phyloP scores from a whole-genome alignment of 2,113 vertebrate genomes.

The Helogale parvula region DNA sequence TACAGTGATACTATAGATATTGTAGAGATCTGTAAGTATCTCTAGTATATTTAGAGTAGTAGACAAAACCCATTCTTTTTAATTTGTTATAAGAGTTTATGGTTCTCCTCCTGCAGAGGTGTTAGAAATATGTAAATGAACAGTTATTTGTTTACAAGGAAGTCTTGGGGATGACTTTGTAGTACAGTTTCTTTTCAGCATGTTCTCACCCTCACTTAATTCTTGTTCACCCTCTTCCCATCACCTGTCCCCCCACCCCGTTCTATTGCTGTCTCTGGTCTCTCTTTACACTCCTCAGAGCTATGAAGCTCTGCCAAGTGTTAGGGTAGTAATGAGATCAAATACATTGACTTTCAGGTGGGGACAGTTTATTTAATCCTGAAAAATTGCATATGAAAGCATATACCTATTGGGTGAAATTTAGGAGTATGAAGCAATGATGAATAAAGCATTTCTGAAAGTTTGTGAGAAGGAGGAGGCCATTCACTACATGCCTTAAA shows the following conservation, averaged over 20 bases:
- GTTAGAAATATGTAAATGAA: background rate
- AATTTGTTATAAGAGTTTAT: background rate
- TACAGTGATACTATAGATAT: background rate
- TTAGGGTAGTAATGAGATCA: background rate
- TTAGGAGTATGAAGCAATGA: background rate
- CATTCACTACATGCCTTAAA: background rate
- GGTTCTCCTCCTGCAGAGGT: background rate
- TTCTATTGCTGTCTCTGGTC: background rate
- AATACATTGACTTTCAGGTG: background rate
- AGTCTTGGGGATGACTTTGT: background rate
- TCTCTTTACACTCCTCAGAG: background rate
- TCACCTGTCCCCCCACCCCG: background rate
- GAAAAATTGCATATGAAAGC: background rate
- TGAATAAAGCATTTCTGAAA: background rate
- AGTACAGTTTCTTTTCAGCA: background rate
- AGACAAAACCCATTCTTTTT: background rate
- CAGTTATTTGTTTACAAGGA: background rate
- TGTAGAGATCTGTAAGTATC: background rate
- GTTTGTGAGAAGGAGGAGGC: background rate
- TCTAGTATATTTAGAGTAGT: background rate
- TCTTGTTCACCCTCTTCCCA: background rate
- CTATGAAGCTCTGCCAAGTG: background rate
- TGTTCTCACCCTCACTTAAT: background rate
- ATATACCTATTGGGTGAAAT: background rate
- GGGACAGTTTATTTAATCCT: background rate